A percentile compares a stretch with the other conserved stretches of the same genome.
Conservation (phyloP, 2,113 vertebrate species). For the Hemibagrus wyckioides region DNA sequence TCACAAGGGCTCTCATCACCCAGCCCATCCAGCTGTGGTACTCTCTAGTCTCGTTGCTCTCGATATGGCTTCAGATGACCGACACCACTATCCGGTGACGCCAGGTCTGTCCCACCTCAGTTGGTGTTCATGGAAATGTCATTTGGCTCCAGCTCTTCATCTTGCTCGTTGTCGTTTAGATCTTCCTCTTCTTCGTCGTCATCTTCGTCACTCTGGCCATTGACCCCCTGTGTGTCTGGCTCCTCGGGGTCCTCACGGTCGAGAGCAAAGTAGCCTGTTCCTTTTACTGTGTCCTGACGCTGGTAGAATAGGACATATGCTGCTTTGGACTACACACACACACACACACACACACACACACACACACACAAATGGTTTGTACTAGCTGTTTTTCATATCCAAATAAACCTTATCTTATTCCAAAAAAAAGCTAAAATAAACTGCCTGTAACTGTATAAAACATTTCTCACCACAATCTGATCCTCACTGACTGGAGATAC, state of each 20-base stretch:
- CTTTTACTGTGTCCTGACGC: slow-evolving; percentile 91
- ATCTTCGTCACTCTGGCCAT: slow-evolving; percentile 73
- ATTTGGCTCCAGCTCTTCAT: slow-evolving; percentile 77
- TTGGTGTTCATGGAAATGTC: slow-evolving; percentile 95
- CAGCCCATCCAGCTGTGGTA: slow-evolving; percentile 46
- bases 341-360: slow-evolving; percentile 26
- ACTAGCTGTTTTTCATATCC: background rate
- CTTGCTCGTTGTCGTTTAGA: slow-evolving; percentile 72
- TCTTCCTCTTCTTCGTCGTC: slow-evolving; percentile 80
- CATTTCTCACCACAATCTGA: slow-evolving; percentile 92
- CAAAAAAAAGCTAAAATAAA: background rate
- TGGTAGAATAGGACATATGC: slow-evolving; percentile 98
- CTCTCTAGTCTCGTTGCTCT: slow-evolving; percentile 69
- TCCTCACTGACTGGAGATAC: slow-evolving; percentile 91
- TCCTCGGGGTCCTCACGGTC: slow-evolving; percentile 85
- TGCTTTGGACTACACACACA: slow-evolving; percentile 87
- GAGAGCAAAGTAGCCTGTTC: slow-evolving; percentile 93
- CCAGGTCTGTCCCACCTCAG: slow-evolving; percentile 66
- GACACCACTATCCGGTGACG: slow-evolving; percentile 25
- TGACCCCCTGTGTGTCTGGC: slow-evolving; percentile 68
- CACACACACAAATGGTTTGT: background rate
- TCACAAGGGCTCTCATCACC: slow-evolving; percentile 64
- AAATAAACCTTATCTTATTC: background rate
- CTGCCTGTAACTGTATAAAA: background rate
- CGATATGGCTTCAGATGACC: slow-evolving; percentile 86